Conservation (phyloP, 2,797 vertebrate species). For the Phyllotis vaccarum region DNA sequence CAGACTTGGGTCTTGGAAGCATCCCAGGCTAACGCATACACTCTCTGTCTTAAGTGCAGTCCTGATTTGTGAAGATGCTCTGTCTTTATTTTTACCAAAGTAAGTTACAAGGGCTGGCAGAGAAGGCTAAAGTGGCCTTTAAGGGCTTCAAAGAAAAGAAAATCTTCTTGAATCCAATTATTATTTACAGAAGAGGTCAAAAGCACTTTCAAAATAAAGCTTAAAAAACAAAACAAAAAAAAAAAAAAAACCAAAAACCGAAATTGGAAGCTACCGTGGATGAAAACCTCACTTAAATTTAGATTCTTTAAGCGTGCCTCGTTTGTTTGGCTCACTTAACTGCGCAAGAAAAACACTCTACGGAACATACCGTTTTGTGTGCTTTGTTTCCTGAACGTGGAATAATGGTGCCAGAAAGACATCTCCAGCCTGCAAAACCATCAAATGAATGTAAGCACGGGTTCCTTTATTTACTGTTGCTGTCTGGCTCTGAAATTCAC, state of each 20-base stretch:
- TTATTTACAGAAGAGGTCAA: neutral
- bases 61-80: neutral
- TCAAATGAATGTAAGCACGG: conserved; percentile 85
- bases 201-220: conserved; percentile 6
- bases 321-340: conserved; percentile 54
- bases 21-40: neutral
- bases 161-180: neutral
- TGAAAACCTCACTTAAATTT: conserved; percentile 1
- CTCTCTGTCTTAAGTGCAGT: neutral
- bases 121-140: conserved; percentile 25
- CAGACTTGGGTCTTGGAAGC: neutral
- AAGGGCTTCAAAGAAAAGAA: conserved; percentile 7
- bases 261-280: neutral
- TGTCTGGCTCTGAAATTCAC: conserved; percentile 84
- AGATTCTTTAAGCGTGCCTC: neutral
- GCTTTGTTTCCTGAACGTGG: conserved; percentile 80
- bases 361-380: conserved; percentile 67
- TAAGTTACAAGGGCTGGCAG: neutral
- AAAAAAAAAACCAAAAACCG: neutral
- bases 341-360: neutral
- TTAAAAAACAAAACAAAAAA: neutral
- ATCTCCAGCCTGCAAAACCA: conserved; percentile 81
- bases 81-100: conserved; percentile 21
- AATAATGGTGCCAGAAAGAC: conserved; percentile 79
- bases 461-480: conserved; percentile 86